phyloP scores from a whole-genome alignment of 2,797 vertebrate species.

The Cuniculus paca region DNA sequence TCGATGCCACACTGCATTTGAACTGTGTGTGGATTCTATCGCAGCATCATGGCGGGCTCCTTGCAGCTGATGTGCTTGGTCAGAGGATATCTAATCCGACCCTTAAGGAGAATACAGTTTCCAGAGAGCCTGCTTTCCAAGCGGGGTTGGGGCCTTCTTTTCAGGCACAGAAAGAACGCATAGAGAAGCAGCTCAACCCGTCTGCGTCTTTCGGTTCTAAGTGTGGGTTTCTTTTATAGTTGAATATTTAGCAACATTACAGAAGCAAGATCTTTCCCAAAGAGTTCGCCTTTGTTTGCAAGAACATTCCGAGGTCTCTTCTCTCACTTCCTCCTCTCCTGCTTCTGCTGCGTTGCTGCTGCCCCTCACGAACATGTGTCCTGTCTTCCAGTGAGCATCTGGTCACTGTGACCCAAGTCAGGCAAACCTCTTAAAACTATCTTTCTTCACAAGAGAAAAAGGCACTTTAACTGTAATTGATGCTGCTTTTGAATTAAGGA shows the following conservation, averaged over 20 bases:
- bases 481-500: slow-evolving; percentile 1
- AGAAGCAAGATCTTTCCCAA: background rate
- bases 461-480: slow-evolving; percentile 40
- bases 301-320: background rate
- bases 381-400: background rate
- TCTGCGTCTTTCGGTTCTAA: background rate
- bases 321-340: background rate
- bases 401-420: slow-evolving; percentile 21
- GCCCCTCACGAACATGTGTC: background rate
- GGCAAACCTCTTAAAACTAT: slow-evolving; percentile 23
- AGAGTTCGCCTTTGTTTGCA: background rate
- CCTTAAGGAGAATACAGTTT: background rate
- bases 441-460: slow-evolving; percentile 39
- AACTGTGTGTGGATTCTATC: background rate
- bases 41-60: background rate
- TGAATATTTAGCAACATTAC: slow-evolving; percentile 4
- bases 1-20: background rate
- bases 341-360: background rate
- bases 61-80: background rate
- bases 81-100: background rate
- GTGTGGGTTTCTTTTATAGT: background rate
- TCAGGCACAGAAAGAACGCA: background rate
- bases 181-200: background rate
- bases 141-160: background rate
- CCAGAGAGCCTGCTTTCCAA: background rate